Conservation (phyloP, 2,797 vertebrate genomes). For the Arrhamphus sclerolepis region DNA sequence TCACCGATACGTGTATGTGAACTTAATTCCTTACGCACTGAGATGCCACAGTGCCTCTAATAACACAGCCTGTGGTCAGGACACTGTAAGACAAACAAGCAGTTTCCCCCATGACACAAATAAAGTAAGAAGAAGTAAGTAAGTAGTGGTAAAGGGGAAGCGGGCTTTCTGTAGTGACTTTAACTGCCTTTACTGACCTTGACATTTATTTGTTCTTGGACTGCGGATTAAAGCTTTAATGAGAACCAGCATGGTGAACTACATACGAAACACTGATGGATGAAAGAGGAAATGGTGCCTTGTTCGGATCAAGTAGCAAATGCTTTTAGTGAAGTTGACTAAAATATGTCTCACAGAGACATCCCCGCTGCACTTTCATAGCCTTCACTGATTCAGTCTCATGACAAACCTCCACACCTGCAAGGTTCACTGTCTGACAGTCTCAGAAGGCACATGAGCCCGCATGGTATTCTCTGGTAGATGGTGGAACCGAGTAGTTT, state of each 20-base stretch:
- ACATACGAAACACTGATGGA: background rate
- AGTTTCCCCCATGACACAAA: background rate
- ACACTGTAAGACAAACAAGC: background rate
- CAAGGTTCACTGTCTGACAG: slow-evolving; percentile 37
- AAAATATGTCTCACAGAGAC: background rate
- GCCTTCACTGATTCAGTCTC: slow-evolving; percentile 28
- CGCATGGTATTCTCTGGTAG: no score
- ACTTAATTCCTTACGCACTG: background rate
- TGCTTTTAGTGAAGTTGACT: background rate
- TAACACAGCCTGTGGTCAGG: slow-evolving; percentile 3
- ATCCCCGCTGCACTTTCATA: slow-evolving; percentile 13
- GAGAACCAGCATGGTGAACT: background rate
- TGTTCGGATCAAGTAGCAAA: background rate
- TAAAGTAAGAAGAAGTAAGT: no score
- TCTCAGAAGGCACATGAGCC: slow-evolving; percentile 4
- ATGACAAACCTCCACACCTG: slow-evolving; percentile 58
- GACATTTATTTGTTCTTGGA: background rate
- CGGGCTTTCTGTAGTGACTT: background rate
- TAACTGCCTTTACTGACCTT: slow-evolving; percentile 8
- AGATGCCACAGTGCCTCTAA: background rate
- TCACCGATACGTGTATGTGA: background rate
- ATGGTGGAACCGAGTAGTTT: slow-evolving; percentile 44
- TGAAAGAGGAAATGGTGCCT: slow-evolving; percentile 43
- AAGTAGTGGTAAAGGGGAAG: no score
- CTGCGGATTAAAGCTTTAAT: background rate